These are phyloP conservation scores for Dexiosoma caninum DNA, from an alignment of 2,888 invertebrate species.

Conservation along the genomic window DNA sequence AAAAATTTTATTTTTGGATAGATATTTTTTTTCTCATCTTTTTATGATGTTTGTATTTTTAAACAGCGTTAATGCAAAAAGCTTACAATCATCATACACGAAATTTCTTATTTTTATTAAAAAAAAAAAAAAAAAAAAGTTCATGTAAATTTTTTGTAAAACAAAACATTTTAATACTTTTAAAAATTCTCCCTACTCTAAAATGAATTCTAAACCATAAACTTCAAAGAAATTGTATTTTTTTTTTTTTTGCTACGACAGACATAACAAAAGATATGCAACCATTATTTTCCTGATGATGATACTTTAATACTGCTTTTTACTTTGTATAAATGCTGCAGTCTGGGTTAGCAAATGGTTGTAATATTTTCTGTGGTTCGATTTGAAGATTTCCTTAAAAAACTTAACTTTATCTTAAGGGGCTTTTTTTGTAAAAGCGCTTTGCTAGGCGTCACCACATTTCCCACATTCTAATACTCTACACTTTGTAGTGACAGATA, in stretches of 20 bases:
- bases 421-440: too few relatives aligned
- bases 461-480: too few relatives aligned
- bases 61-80: slow-evolving; percentile 37
- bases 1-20: too few relatives aligned
- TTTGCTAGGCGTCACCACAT: too few relatives aligned
- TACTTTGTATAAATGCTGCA: not conserved
- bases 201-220: slow-evolving; percentile 1
- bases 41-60: slow-evolving; percentile 1
- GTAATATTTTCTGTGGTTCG: not conserved
- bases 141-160: slow-evolving; percentile 27
- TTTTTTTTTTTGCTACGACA: not conserved
- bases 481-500: too few relatives aligned
- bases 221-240: slow-evolving; percentile 15
- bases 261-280: not conserved
- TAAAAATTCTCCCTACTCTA: not conserved
- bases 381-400: not conserved
- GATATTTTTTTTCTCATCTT: not conserved
- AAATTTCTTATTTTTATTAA: not conserved
- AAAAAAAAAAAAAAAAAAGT: slow-evolving; percentile 11
- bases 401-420: too few relatives aligned
- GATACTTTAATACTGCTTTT: not conserved
- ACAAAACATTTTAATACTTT: not conserved
- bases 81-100: slow-evolving; percentile 33
- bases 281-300: not conserved
- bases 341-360: not conserved